Evolutionary conservation across 2,113 vertebrate genomes (phyloP).

Genomic region (Psophia crepitans): DNA sequence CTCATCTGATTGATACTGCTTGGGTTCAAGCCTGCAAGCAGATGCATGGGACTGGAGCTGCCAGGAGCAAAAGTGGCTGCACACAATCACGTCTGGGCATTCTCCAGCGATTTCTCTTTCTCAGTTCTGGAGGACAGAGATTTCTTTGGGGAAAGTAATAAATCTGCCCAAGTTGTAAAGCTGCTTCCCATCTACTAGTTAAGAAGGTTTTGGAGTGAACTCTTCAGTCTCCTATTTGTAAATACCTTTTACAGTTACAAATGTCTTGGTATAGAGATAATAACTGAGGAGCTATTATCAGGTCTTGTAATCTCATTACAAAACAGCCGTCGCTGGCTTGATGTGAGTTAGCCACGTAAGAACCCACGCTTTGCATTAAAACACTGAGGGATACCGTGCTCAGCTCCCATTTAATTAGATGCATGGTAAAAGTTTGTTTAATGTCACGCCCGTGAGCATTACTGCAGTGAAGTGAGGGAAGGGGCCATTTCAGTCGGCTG

Average conservation of each 20-base stretch:
- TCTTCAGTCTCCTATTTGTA: neutral
- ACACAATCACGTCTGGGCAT: neutral
- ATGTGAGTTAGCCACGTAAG: neutral
- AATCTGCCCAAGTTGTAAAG: neutral
- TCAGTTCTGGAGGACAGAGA: neutral
- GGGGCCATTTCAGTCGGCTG: neutral
- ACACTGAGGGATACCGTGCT: neutral
- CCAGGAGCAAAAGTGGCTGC: neutral
- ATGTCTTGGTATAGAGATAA: neutral
- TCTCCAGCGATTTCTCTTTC: neutral
- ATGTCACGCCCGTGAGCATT: neutral
- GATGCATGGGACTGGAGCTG: neutral
- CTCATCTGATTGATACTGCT: slow-evolving; percentile 3
- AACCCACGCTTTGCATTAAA: neutral
- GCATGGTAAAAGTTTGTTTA: slow-evolving; percentile 30
- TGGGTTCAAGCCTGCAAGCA: neutral
- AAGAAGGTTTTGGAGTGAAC: neutral
- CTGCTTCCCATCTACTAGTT: neutral
- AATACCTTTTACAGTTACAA: slow-evolving; percentile 2
- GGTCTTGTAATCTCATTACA: slow-evolving; percentile 33
- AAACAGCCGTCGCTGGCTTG: neutral
- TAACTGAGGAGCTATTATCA: slow-evolving; percentile 35
- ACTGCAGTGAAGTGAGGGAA: neutral
- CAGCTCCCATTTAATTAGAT: slow-evolving; percentile 37
- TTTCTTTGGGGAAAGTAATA: neutral